Evolutionary conservation across 1,140 invertebrate species (phyloP), one percentile per base, ranked within the genome.

Genomic region (Drosophila albomicans): DNA sequence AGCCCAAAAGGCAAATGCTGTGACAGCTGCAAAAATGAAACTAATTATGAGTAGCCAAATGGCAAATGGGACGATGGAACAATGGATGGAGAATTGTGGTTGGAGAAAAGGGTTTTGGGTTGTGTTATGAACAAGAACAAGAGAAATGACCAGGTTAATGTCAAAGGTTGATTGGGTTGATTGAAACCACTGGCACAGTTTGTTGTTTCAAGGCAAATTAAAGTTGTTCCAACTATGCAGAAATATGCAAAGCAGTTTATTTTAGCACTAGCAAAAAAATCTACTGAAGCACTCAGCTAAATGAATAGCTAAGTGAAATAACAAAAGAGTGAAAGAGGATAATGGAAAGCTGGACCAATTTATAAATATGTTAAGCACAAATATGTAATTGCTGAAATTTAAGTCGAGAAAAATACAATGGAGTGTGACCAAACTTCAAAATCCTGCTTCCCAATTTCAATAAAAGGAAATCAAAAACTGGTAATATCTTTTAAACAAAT

Each of bases 1-100:
- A 70, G 75, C 80, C 84, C 80, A 51, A 59, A 74, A 79, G 84
- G 84, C 84, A 86, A 86, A 86, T 88, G 87, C 71, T 87, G 59
- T 78, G 75, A 61, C 75, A 78, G 75, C 65, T 78, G 75, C 75
- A 75, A 78, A 75, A 69, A 64, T 61, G 57, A 75, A 82, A 79
- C 84, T 85, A 87, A 86, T 87, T 86, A 86, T 77, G 79, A 79
- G 65, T 69, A 70, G 35, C 54, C 35, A 51, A 43, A 43, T 13
- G 41, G 41, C n/a, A 13, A 43, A 43, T 43, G 61, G 46, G 38
- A 32, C 25, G 32, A 30, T 35, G n/a, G 6, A 3, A 38, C 25
- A 32, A n/a, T 56, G 51, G 15, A 6, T 35, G 57, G 56, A 10
- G 51, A n/a, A 3, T 38, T 38, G 30, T 32, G 30, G 30, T 32